Conservation (phyloP, 1,140 invertebrate genomes). For the Platorchestia sp. region DNA sequence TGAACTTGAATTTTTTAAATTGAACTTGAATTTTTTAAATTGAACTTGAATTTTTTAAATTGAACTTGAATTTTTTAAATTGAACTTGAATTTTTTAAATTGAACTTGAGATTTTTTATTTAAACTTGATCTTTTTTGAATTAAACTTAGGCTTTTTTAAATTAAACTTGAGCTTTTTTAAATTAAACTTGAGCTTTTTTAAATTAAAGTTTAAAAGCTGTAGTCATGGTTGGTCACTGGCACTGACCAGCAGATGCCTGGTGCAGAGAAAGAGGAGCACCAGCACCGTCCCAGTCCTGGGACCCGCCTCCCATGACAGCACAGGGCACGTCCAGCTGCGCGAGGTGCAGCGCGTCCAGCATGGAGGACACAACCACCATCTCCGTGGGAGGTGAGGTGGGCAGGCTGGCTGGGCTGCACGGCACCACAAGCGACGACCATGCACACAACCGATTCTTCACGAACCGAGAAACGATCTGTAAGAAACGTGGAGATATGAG, state of each 20-base stretch:
- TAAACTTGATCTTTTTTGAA: no score
- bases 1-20: no score
- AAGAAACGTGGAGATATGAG: neutral
- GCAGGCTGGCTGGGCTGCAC: neutral
- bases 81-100: no score
- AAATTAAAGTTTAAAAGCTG: no score
- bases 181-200: no score
- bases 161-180: no score
- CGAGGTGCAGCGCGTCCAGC: constrained; percentile 11
- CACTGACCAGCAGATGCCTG: neutral
- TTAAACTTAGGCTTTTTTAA: no score
- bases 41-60: no score
- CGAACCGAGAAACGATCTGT: neutral
- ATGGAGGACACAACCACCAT: neutral
- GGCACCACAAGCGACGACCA: neutral
- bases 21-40: no score
- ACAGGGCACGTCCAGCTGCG: neutral
- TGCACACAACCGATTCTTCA: neutral
- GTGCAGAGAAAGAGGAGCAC: neutral
- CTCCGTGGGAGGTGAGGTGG: neutral
- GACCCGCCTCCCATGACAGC: neutral
- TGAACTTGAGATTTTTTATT: no score
- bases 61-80: no score
- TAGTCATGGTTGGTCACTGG: no score
- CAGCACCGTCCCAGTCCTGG: neutral